Evolutionary conservation across 2,797 vertebrate species (phyloP).

Genomic region (Rhabdomys pumilio): DNA sequence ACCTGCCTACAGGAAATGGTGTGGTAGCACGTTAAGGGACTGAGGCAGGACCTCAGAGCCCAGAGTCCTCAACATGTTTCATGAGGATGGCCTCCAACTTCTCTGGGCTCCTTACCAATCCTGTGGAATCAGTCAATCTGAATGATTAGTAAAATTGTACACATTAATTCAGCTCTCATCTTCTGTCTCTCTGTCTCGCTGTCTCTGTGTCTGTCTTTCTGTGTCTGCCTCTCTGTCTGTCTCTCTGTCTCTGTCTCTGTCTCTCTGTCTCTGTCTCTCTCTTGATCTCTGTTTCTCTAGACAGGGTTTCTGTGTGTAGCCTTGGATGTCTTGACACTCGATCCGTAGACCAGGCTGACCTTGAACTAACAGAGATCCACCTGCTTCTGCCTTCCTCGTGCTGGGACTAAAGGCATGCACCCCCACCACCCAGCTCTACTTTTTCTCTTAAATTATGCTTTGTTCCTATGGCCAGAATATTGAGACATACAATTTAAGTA

Average conservation of each 20-base stretch:
- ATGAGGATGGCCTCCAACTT: not conserved
- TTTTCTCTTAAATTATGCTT: not conserved
- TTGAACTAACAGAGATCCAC: not conserved
- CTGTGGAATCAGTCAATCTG: not conserved
- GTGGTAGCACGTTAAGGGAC: not conserved
- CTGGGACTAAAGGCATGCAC: not conserved
- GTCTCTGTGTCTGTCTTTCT: too few relatives aligned
- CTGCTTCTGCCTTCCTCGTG: not conserved
- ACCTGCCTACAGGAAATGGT: not conserved
- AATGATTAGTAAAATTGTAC: too few relatives aligned
- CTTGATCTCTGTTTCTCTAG: not conserved
- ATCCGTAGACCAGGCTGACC: not conserved
- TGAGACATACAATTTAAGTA: not conserved
- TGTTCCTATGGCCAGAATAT: not conserved
- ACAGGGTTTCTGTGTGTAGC: not conserved
- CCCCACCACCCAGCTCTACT: not conserved
- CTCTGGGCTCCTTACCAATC: not conserved
- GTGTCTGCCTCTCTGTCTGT: not conserved
- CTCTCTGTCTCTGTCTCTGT: not conserved
- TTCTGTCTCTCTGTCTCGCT: not conserved
- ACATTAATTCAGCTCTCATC: not conserved
- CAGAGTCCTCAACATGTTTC: too few relatives aligned
- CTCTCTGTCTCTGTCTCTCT: not conserved
- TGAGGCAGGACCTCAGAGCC: not conserved
- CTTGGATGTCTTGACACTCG: not conserved